Conservation (phyloP, 2,113 vertebrate species). For the Rousettus leschenaultii region DNA sequence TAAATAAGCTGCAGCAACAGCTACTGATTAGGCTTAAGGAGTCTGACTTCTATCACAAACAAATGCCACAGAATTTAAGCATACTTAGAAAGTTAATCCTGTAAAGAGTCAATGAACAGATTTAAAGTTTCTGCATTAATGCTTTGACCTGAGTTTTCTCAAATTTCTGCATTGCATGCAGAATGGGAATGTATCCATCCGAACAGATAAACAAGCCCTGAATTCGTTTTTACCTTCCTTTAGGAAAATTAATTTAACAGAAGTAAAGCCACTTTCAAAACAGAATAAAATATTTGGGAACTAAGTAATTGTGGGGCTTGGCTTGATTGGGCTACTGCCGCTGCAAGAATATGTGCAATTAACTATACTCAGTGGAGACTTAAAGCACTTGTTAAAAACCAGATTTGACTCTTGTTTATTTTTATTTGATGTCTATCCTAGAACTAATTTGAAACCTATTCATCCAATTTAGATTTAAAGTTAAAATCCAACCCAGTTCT, state of each 20-base stretch:
- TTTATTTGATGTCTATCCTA: conserved; percentile 22
- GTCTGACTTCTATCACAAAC: conserved; percentile 47
- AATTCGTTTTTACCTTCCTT: not conserved
- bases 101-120: conserved; percentile 62
- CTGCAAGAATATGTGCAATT: not conserved
- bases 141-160: conserved; percentile 29
- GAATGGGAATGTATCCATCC: not conserved
- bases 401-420: conserved; percentile 21
- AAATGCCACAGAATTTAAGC: conserved; percentile 59
- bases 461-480: not conserved
- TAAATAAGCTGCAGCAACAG: conserved; percentile 71
- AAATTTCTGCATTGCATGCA: conserved; percentile 60
- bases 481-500: not conserved
- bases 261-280: conserved; percentile 57
- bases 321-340: not conserved
- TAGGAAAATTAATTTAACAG: conserved; percentile 51
- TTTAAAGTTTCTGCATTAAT: conserved; percentile 68
- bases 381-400: conserved; percentile 19
- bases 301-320: conserved; percentile 34
- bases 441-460: conserved; percentile 15
- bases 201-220: conserved; percentile 55
- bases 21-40: conserved; percentile 73
- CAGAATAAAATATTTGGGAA: conserved; percentile 50
- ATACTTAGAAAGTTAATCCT: conserved; percentile 71
- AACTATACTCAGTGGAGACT: not conserved